Conservation (phyloP, 2,797 vertebrate species). For the Sebastes oblongus region DNA sequence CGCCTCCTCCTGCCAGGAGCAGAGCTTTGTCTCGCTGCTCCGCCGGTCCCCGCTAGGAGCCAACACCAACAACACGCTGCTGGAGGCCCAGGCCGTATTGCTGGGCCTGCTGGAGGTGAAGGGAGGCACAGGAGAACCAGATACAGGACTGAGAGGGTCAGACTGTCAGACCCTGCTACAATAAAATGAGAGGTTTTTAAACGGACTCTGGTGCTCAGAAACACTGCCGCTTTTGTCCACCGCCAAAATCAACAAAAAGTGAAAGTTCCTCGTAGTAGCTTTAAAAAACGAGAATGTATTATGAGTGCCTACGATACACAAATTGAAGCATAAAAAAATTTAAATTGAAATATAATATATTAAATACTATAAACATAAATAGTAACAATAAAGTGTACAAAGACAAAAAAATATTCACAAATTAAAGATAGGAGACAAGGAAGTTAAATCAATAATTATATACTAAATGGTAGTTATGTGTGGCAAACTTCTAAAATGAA, state of each 20-base stretch:
- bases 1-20: no score
- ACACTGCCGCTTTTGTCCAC: not conserved
- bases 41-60: no score
- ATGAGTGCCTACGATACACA: not conserved
- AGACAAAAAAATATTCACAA: not conserved
- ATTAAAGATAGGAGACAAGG: not conserved
- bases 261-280: no score
- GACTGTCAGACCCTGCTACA: not conserved
- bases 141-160: rapidly evolving
- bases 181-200: not conserved
- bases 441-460: not conserved
- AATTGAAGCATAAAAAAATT: no score
- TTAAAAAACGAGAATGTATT: not conserved
- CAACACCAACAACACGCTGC: no score
- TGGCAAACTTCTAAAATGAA: not conserved
- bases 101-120: rapidly evolving
- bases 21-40: no score
- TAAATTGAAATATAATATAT: not conserved
- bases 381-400: not conserved
- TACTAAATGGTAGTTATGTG: not conserved
- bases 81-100: no score
- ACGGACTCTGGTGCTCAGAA: not conserved
- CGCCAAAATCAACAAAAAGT: not conserved
- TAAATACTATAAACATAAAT: not conserved
- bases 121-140: no score